These are phyloP conservation scores for Microchrysa polita DNA, from an alignment of 2,888 invertebrate genomes.

Conservation along the genomic window DNA sequence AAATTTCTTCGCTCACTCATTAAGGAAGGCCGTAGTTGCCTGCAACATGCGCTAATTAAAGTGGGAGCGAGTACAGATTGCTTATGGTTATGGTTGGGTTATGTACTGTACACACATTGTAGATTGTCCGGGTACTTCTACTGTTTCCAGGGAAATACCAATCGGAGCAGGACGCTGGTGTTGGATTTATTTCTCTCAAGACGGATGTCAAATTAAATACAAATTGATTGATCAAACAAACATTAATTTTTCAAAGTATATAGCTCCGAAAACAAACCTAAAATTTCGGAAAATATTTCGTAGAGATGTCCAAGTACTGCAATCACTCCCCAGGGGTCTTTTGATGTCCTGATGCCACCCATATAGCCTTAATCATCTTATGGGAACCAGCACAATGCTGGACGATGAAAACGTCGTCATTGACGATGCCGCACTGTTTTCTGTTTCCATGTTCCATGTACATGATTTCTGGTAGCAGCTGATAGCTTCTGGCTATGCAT, in stretches of 20 bases:
- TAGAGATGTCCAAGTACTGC: not conserved
- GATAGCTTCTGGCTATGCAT: slow-evolving; percentile 34
- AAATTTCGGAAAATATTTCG: not conserved
- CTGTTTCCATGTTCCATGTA: slow-evolving; percentile 13
- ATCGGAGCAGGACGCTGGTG: too few relatives aligned
- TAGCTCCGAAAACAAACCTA: not conserved
- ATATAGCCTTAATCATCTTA: slow-evolving; percentile 14
- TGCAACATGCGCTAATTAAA: slow-evolving; percentile 17
- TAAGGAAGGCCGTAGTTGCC: slow-evolving; percentile 19
- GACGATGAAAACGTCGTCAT: slow-evolving; percentile 12
- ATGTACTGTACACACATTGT: not conserved
- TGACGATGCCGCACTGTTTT: slow-evolving; percentile 6
- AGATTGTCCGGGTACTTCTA: not conserved
- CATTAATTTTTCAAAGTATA: too few relatives aligned
- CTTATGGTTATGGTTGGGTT: too few relatives aligned
- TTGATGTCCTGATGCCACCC: slow-evolving; percentile 4
- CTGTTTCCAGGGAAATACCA: too few relatives aligned
- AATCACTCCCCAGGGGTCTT: not conserved
- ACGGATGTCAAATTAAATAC: too few relatives aligned
- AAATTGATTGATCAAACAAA: too few relatives aligned
- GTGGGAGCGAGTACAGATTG: not conserved
- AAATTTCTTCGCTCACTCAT: slow-evolving; percentile 49
- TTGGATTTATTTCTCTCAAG: too few relatives aligned
- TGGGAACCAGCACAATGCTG: slow-evolving; percentile 12
- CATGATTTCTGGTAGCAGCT: slow-evolving; percentile 13